Evolutionary conservation across 2,797 vertebrate species (phyloP).

Genomic region (Bradypus variegatus): DNA sequence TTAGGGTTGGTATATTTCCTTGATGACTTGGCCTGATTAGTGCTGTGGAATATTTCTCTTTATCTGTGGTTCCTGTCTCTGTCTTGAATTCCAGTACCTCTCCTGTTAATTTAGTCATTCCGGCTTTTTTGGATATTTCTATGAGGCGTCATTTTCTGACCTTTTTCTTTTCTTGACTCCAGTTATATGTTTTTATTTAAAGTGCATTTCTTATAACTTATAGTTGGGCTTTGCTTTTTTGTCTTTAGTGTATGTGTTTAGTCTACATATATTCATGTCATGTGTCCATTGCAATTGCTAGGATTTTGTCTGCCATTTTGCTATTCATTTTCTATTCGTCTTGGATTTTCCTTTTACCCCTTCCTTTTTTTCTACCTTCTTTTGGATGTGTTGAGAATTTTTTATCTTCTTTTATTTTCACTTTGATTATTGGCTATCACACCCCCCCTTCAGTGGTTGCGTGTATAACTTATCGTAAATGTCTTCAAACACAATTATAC

Average conservation of each 20-base stretch:
- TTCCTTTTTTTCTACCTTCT: neutral
- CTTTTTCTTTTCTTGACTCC: too few relatives aligned
- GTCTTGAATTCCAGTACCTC: too few relatives aligned
- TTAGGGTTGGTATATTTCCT: neutral
- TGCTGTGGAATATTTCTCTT: rapidly evolving
- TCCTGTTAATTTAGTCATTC: rapidly evolving
- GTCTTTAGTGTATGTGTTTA: neutral
- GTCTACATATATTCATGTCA: neutral
- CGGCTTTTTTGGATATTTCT: neutral
- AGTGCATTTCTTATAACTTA: neutral
- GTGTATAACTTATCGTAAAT: rapidly evolving
- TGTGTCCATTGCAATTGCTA: neutral
- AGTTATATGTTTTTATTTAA: neutral
- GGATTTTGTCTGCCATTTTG: neutral
- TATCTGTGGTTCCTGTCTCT: too few relatives aligned
- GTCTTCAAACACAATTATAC: rapidly evolving
- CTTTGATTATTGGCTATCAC: rapidly evolving
- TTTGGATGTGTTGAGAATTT: neutral
- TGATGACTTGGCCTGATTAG: too few relatives aligned
- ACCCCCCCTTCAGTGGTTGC: neutral
- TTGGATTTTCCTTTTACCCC: neutral
- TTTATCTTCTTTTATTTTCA: neutral
- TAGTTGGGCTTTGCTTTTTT: neutral
- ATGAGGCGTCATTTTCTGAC: rapidly evolving
- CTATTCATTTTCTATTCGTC: neutral